Evolutionary conservation across 1,140 invertebrate genomes (phyloP).

Genomic region (Caerostris darwini): DNA sequence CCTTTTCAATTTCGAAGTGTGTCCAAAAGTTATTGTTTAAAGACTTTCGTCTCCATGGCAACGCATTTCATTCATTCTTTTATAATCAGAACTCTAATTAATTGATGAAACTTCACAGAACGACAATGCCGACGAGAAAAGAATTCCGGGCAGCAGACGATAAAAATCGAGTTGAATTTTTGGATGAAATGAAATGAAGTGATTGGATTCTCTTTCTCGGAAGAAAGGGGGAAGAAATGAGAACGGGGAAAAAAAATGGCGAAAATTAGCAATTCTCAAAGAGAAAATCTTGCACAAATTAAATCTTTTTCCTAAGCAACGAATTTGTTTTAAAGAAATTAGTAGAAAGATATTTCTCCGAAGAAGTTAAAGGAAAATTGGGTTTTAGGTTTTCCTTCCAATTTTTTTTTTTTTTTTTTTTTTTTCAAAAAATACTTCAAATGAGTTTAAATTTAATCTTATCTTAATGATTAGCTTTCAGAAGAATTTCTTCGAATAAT

Average conservation of each 20-base stretch:
- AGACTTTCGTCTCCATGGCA: conserved; percentile 25
- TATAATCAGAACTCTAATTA: conserved; percentile 59
- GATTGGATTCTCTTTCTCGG: conserved; percentile 37
- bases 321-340: conserved; percentile 21
- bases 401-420: neutral
- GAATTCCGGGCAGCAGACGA: conserved; percentile 6
- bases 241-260: neutral
- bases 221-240: neutral
- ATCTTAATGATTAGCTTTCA: conserved; percentile 25
- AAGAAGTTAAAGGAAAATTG: neutral
- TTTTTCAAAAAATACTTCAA: neutral
- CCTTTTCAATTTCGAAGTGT: conserved; percentile 35
- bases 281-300: conserved; percentile 36
- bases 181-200: conserved; percentile 44
- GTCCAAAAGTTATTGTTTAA: conserved; percentile 48
- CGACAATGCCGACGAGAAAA: neutral
- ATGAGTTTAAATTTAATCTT: conserved; percentile 29
- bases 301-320: conserved; percentile 35
- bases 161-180: conserved; percentile 42
- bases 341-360: neutral
- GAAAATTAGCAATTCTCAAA: conserved; percentile 54
- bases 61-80: conserved; percentile 53
- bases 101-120: conserved; percentile 45
- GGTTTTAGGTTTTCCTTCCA: too few species aligned
- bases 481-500: neutral